Base-by-base conservation (phyloP, 2,888 invertebrate species). In the Noctuana brunneofusca region DNA sequence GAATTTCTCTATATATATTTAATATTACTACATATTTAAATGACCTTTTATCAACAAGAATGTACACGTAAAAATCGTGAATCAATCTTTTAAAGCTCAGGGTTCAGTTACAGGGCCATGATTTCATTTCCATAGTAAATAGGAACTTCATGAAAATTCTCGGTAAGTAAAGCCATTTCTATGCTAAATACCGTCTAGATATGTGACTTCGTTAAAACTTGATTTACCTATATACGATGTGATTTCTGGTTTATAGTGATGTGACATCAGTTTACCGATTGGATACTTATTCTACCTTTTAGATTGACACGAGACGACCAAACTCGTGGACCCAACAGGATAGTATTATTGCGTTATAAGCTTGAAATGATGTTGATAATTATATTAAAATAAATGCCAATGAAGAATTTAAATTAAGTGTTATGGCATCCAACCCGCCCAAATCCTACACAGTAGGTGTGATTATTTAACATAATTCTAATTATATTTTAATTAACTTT, bases 151-250 rank as follows among this genome's bases (percentile, higher is more conserved):
- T 55, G 27, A 41, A 55, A 55, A 27, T 55, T 41, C 54, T 5
- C 16, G 11, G 41, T 14, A 41, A 55, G 41, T 38, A 41, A 3
- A 30, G 16, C 41, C 16, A 55, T 55, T 55, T 54, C 54, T 54
- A 54, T 54, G 54, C 54, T 35, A 54, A 54, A 38, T 30, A 16
- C 14, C 16, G 16, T 14, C 16, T 41, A 35, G 41, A 41, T 41
- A 24, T 38, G 27, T 55, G 55, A 16, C 55, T 55, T 55, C 55
- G 41, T 55, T 55, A 50, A 24, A 12, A 11, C 38, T 24, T 41
- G 55, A 54, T 55, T n/a, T 54, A 53, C 11, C 12, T 22, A 18
- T 27, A 32, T 20, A 27, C 27, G 9, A 22, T 54, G 38, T 14
- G 38, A 38, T n/a, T 54, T 24, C 24, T 27, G 14, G 11, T 12